Evolutionary conservation across 2,797 vertebrate species (phyloP).

Genomic region (Melanitta fusca): DNA sequence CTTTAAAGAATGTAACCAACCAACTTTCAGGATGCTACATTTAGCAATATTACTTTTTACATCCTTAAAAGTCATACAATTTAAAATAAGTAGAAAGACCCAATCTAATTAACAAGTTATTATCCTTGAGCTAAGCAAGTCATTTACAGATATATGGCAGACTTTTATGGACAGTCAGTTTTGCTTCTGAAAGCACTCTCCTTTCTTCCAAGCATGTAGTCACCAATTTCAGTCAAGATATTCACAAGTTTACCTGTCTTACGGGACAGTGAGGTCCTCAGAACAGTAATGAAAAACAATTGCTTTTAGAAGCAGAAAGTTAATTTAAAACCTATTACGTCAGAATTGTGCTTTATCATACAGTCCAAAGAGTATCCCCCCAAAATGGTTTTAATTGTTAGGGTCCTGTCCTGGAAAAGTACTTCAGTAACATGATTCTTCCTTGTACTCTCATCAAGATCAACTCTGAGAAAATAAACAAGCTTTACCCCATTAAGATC

Average conservation of each 20-base stretch:
- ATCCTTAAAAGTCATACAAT: background rate
- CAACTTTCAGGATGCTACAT: background rate
- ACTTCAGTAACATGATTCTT: background rate
- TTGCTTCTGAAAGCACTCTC: background rate
- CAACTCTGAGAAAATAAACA: background rate
- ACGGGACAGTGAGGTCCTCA: background rate
- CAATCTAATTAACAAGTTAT: background rate
- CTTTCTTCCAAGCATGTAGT: background rate
- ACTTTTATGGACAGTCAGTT: background rate
- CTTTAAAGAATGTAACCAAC: background rate
- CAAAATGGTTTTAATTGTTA: background rate
- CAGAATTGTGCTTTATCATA: background rate
- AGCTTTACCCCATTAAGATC: background rate
- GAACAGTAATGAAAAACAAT: background rate
- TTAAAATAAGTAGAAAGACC: background rate
- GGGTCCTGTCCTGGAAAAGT: background rate
- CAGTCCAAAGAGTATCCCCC: background rate
- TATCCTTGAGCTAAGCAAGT: background rate
- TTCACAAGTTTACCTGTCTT: background rate
- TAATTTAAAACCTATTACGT: background rate
- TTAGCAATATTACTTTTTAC: background rate
- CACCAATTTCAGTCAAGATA: background rate
- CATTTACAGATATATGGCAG: background rate
- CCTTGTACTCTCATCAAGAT: background rate
- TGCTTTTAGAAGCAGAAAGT: background rate